Evolutionary conservation across 2,888 invertebrate genomes (phyloP).

Genomic region (Theretra japonica): DNA sequence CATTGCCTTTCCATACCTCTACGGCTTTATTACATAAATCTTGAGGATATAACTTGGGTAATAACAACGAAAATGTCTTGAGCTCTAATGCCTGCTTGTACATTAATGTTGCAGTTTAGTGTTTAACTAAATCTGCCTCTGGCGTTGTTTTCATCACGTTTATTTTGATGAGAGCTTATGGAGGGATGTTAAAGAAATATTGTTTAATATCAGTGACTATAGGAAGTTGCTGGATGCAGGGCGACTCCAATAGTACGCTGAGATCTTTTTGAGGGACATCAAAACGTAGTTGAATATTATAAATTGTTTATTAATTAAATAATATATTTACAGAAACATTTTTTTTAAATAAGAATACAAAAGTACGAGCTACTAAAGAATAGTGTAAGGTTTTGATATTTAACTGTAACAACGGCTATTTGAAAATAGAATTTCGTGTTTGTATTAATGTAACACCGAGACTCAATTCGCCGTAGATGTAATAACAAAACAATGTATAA

Average conservation of each 20-base stretch:
- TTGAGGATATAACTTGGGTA: slow-evolving; percentile 55
- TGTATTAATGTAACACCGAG: not conserved
- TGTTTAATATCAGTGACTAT: not conserved
- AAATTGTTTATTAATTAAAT: no score
- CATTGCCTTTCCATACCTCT: slow-evolving; percentile 66
- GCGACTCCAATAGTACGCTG: no score
- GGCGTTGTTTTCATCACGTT: slow-evolving; percentile 33
- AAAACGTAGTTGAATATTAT: no score
- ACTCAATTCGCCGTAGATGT: not conserved
- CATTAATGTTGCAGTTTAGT: slow-evolving; percentile 51
- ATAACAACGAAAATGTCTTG: slow-evolving; percentile 63
- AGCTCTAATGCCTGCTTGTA: slow-evolving; percentile 56
- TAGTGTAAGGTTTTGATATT: no score
- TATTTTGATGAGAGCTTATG: slow-evolving; percentile 19
- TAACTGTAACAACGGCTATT: not conserved
- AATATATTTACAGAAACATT: no score
- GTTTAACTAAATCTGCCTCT: slow-evolving; percentile 6
- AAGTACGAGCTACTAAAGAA: no score
- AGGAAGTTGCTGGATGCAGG: not conserved
- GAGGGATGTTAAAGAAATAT: not conserved
- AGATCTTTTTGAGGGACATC: no score
- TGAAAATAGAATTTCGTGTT: not conserved
- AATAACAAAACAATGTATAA: slow-evolving; percentile 56
- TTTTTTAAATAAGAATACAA: no score
- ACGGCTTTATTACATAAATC: slow-evolving; percentile 76